These are phyloP conservation scores for Petrocephalus sullivani DNA, from an alignment of 2,797 vertebrate genomes.

Conservation along the genomic window DNA sequence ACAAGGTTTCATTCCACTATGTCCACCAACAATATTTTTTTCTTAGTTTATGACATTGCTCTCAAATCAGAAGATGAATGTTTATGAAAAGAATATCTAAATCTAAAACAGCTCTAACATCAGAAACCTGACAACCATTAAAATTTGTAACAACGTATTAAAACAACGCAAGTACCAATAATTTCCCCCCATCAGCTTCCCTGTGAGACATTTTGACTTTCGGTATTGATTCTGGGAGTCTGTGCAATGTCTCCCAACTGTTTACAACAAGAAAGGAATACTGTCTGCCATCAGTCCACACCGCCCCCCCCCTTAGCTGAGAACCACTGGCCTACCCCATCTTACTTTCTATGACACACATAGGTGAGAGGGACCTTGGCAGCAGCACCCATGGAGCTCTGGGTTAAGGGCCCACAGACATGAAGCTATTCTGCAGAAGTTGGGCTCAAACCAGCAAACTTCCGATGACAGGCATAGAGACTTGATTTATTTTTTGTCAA, in stretches of 20 bases:
- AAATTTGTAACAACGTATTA: neutral
- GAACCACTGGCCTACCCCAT: neutral
- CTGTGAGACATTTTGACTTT: no score
- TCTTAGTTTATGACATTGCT: neutral
- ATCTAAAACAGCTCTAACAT: neutral
- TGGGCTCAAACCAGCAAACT: neutral
- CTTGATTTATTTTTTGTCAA: neutral
- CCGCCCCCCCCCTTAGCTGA: no score
- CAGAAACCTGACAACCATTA: neutral
- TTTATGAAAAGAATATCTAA: neutral
- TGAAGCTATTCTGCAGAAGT: neutral
- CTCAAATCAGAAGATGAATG: neutral
- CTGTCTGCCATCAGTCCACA: no score
- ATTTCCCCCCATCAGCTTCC: neutral
- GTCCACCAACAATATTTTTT: neutral
- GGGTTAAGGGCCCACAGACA: neutral
- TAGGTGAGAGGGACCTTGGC: neutral
- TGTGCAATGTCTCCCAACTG: no score
- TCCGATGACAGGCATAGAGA: neutral
- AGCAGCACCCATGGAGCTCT: neutral
- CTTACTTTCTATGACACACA: neutral
- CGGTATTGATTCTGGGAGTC: no score
- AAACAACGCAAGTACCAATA: neutral
- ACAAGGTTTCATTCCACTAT: neutral
- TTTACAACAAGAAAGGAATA: no score